These are phyloP conservation scores for Drosophila quinaria DNA, from an alignment of 2,888 invertebrate species.

Conservation along the genomic window DNA sequence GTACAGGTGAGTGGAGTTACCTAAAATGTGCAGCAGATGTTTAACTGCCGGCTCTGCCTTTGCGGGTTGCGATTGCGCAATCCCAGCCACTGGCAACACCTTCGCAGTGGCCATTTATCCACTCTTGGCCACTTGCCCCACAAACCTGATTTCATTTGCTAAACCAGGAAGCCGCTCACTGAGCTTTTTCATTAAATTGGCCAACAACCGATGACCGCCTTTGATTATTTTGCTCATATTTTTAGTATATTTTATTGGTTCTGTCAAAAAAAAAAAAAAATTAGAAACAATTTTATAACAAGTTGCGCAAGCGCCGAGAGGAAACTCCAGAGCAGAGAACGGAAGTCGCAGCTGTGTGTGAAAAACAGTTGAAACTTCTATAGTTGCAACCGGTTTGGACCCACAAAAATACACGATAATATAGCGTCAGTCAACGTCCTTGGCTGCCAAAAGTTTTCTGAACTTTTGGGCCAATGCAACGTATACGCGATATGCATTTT, in stretches of 20 bases:
- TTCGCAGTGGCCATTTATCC: slow-evolving; percentile 52
- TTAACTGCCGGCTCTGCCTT: slow-evolving; percentile 69
- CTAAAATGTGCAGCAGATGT: slow-evolving; percentile 39
- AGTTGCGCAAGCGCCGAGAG: slow-evolving; percentile 60
- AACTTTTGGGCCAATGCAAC: slow-evolving; percentile 40
- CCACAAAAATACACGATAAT: slow-evolving; percentile 14
- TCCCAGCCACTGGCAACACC: slow-evolving; percentile 61
- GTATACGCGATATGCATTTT: slow-evolving; percentile 33
- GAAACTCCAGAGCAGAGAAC: slow-evolving; percentile 44
- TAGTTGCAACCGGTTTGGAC: slow-evolving; percentile 57
- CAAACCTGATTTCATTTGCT: slow-evolving; percentile 67
- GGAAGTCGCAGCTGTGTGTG: slow-evolving; percentile 62
- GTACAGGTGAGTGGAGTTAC: slow-evolving; percentile 88
- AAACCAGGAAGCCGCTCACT: slow-evolving; percentile 65
- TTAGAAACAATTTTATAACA: background rate
- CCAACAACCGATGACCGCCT: slow-evolving; percentile 51
- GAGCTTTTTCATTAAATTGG: slow-evolving; percentile 57
- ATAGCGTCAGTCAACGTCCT: slow-evolving; percentile 56
- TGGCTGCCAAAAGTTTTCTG: slow-evolving; percentile 50
- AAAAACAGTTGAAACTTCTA: slow-evolving; percentile 8
- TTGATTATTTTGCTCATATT: slow-evolving; percentile 47
- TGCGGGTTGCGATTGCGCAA: slow-evolving; percentile 61
- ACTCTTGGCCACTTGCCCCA: slow-evolving; percentile 66
- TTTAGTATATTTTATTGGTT: slow-evolving; percentile 56
- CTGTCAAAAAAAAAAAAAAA: slow-evolving; percentile 40